phyloP scores from a whole-genome alignment of 2,888 invertebrate species.

The Drosophila mimica region DNA sequence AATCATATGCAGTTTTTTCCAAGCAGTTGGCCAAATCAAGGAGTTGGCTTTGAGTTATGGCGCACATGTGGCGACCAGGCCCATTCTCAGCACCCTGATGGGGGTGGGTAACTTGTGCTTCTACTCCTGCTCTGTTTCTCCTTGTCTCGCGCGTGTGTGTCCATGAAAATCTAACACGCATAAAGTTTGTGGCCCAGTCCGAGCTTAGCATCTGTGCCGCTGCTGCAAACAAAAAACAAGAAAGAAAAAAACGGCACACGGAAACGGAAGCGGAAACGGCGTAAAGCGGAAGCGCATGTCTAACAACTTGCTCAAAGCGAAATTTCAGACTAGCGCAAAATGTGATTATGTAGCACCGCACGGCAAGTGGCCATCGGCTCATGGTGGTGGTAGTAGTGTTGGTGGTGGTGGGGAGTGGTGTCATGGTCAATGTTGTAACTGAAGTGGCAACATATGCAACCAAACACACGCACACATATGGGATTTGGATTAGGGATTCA shows the following conservation, averaged over 20 bases:
- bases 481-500: conserved; percentile 34
- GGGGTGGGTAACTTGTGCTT: not conserved
- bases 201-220: conserved; percentile 16
- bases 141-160: conserved; percentile 49
- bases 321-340: conserved; percentile 50
- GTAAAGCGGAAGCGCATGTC: conserved; percentile 74
- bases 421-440: conserved; percentile 5
- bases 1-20: conserved; percentile 35
- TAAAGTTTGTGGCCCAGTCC: conserved; percentile 53
- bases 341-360: conserved; percentile 56
- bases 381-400: not conserved
- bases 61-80: conserved; percentile 64
- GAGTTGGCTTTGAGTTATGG: conserved; percentile 65
- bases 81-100: not conserved
- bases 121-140: not conserved
- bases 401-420: not conserved
- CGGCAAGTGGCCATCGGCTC: conserved; percentile 60
- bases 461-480: conserved; percentile 18
- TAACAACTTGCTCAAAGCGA: conserved; percentile 73
- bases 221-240: conserved; percentile 4
- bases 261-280: conserved; percentile 67
- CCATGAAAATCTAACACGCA: conserved; percentile 78
- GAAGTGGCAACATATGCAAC: conserved; percentile 39
- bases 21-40: conserved; percentile 43
- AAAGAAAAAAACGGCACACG: conserved; percentile 37